Conservation (phyloP, 2,797 vertebrate species). For the Schizopygopsis pylzovi region DNA sequence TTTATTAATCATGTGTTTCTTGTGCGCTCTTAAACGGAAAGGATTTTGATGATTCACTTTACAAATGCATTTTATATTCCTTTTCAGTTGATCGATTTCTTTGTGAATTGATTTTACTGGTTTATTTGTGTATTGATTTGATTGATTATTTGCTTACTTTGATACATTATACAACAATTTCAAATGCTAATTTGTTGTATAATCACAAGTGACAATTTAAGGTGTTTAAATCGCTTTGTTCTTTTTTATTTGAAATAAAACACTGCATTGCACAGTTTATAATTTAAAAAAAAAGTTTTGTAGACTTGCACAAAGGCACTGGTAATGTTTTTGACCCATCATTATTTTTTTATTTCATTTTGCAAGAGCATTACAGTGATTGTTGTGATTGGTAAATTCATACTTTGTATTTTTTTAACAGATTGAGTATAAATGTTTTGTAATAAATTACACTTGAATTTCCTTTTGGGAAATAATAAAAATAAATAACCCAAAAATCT, state of each 20-base stretch:
- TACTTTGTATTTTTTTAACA: neutral
- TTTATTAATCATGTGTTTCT: slow-evolving; percentile 55
- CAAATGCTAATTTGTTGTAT: neutral
- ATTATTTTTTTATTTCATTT: slow-evolving; percentile 26
- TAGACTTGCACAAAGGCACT: slow-evolving; percentile 50
- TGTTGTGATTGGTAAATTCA: slow-evolving; percentile 26
- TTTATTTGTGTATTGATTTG: slow-evolving; percentile 21
- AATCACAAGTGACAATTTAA: neutral
- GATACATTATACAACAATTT: neutral
- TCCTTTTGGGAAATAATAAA: neutral
- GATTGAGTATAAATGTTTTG: neutral
- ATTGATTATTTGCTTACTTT: slow-evolving; percentile 18
- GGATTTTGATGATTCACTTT: slow-evolving; percentile 12
- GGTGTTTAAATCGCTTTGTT: slow-evolving; percentile 67
- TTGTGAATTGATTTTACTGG: slow-evolving; percentile 70
- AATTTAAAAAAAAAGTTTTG: slow-evolving; percentile 56
- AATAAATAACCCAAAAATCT: neutral
- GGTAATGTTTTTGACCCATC: slow-evolving; percentile 59
- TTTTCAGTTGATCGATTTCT: slow-evolving; percentile 35
- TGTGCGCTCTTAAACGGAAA: neutral
- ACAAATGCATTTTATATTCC: neutral
- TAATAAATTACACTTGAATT: neutral
- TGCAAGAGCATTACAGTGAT: slow-evolving; percentile 44
- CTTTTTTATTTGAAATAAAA: slow-evolving; percentile 66
- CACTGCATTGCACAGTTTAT: slow-evolving; percentile 62